A percentile compares a stretch with the other conserved stretches of the same genome.
Evolutionary conservation across 2,888 invertebrate genomes (phyloP).

Genomic region (Spilarctia lutea): DNA sequence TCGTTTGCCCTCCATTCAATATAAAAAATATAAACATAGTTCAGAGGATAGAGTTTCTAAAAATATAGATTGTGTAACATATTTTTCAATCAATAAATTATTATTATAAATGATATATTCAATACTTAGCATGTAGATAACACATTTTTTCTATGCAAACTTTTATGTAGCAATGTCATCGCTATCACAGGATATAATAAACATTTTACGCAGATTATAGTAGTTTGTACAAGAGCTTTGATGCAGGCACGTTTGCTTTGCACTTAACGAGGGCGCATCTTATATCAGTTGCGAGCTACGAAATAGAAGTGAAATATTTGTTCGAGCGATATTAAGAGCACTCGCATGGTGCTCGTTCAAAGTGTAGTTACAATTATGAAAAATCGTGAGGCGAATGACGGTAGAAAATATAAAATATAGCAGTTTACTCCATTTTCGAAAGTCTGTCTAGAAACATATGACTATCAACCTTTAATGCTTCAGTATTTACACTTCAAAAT

Average conservation of each 20-base stretch:
- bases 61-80: too few species aligned
- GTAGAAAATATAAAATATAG: not conserved
- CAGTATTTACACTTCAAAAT: not conserved
- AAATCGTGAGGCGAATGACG: not conserved
- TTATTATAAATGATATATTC: too few species aligned
- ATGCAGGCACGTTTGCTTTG: not conserved
- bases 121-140: too few species aligned
- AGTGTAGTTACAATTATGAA: not conserved
- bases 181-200: not conserved
- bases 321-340: not conserved
- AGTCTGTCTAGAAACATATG: not conserved
- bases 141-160: not conserved
- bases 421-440: not conserved
- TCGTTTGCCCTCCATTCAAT: too few species aligned
- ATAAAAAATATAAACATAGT: too few species aligned
- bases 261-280: constrained; percentile 7
- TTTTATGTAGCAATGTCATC: not conserved
- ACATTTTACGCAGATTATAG: not conserved
- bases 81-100: too few species aligned
- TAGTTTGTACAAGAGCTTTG: not conserved
- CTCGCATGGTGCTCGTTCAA: not conserved
- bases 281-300: constrained; percentile 3
- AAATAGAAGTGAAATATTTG: not conserved
- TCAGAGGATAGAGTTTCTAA: too few species aligned
- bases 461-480: not conserved